Base-by-base conservation (phyloP, 2,888 invertebrate genomes). In the Ptilodon capucinus region DNA sequence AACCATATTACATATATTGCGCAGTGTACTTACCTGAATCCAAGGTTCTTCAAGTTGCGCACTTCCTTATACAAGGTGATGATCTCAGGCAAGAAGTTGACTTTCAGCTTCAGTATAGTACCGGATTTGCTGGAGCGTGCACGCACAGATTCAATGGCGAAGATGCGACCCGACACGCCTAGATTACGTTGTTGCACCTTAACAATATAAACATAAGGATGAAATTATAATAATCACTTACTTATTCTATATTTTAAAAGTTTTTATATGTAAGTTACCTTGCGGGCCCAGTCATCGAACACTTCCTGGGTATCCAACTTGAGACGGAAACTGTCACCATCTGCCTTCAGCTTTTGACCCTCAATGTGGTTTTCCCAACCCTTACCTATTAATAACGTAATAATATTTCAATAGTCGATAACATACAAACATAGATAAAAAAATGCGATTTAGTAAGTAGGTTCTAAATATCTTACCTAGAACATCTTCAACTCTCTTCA, bases 361-460 rank as follows among this genome's bases (percentile, higher is more conserved):
- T 99, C 99, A 41, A 99, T 97, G 80, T 99, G 99, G 67, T 97
- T 98, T 83, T 99, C 99, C 99, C 99, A 99, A 32, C 98, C 98
- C 84, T 98, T 98, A 40, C 97, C 95, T 95, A 28, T 25, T 35
- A 50, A 23, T 21, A 23, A 4, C n/a, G 43, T 18, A 40, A 2
- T 13, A 34, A 23, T 11, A 32, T 32, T n/a, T 7, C 13, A n/a
- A 7, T 32, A 32, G n/a, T 11, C 6, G 4, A 4, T 8, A 32
- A 32, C 4, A 32, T 32, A 8, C 32, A 32, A n/a, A 4, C 34
- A 35, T 35, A 7, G 30, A 6, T 30, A 4, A 21, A 21, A 2
- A 7, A 21, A 21, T 28, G 14, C 5, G 19, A 36, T 14, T n/a
- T 16, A n/a, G n/a, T n/a, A n/a, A n/a, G n/a, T n/a, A n/a, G n/a